phyloP scores from a whole-genome alignment of 2,888 invertebrate genomes.

The Cephus rjabovi region DNA sequence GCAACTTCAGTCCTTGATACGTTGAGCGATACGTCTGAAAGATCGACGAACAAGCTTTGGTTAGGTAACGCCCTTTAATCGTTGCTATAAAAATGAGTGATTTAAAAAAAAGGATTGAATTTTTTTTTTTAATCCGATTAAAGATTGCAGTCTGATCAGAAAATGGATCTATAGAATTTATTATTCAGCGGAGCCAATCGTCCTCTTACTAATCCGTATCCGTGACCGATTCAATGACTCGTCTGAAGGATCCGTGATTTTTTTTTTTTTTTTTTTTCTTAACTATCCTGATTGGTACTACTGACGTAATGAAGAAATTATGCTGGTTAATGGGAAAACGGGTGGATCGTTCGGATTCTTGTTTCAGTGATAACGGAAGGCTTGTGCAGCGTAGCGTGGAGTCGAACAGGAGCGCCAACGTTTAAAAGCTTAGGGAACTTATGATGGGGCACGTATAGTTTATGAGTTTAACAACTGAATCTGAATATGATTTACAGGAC shows the following conservation, averaged over 20 bases:
- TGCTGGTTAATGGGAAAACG: background rate
- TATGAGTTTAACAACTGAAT: conserved; percentile 48
- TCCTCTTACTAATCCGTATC: background rate
- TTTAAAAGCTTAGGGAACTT: conserved; percentile 17
- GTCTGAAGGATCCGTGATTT: background rate
- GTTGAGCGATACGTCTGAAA: background rate
- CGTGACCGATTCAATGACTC: background rate
- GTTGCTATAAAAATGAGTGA: background rate
- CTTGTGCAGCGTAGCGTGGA: conserved; percentile 25
- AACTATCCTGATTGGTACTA: background rate
- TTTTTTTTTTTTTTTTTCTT: too few relatives aligned
- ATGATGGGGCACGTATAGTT: conserved; percentile 27
- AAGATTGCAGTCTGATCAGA: background rate
- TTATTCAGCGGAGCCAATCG: background rate
- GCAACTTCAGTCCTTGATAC: background rate
- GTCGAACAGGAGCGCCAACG: conserved; percentile 2
- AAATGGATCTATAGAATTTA: background rate
- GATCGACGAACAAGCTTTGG: background rate
- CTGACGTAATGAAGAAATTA: background rate
- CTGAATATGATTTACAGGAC: conserved; percentile 51
- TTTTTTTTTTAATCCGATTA: background rate
- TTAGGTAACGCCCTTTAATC: background rate
- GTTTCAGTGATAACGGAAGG: conserved; percentile 8
- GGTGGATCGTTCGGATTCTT: background rate
- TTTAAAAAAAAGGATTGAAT: background rate